Conservation (phyloP, 2,113 vertebrate species). For the Ptychochromis oligacanthus region DNA sequence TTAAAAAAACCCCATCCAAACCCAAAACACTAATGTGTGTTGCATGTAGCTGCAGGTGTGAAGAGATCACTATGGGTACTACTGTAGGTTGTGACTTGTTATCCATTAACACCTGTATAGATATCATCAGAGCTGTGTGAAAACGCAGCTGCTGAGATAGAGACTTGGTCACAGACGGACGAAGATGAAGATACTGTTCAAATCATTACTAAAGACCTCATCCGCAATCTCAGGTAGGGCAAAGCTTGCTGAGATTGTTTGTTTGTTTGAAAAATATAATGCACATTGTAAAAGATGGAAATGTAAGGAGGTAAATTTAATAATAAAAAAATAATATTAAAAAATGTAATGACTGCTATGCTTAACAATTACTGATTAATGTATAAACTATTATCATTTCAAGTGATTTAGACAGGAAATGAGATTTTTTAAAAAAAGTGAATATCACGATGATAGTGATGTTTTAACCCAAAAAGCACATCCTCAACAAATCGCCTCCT, state of each 20-base stretch:
- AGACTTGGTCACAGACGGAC: constrained; percentile 14
- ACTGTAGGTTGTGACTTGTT: not conserved
- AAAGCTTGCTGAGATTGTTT: not conserved
- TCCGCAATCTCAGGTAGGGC: constrained; percentile 84
- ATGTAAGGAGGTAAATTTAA: not conserved
- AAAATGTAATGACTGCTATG: no score
- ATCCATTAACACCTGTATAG: not conserved
- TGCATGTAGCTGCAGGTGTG: not conserved
- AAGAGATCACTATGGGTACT: not conserved
- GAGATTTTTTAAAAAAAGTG: not conserved
- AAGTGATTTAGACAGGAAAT: not conserved
- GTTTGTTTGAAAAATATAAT: not conserved
- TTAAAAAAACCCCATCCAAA: accelerated
- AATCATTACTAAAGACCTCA: constrained; percentile 84
- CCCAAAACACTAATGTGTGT: not conserved
- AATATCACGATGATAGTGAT: not conserved
- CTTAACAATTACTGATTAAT: not conserved
- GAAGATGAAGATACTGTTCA: constrained; percentile 73
- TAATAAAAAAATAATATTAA: not conserved
- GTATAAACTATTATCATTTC: not conserved
- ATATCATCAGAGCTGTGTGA: not conserved
- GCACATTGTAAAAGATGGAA: not conserved
- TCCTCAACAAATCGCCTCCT: not conserved
- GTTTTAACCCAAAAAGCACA: not conserved
- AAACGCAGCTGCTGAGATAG: not conserved